These are phyloP conservation scores for Xyrauchen texanus DNA, from an alignment of 2,113 vertebrate species.

Conservation along the genomic window DNA sequence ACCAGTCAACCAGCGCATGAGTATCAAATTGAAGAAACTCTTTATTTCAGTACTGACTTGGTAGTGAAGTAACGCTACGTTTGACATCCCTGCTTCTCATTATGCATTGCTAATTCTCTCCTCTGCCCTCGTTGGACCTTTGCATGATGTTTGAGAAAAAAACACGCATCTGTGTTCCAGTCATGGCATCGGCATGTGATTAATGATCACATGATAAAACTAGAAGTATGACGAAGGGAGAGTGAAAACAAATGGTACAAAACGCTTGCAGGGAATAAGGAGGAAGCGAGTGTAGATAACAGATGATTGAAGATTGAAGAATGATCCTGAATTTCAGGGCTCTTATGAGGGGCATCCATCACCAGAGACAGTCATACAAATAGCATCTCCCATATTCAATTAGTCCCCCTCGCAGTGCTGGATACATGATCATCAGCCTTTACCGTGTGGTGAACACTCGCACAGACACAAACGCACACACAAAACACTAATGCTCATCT, in stretches of 20 bases:
- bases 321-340: conserved; percentile 71
- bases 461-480: background rate
- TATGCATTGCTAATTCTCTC: background rate
- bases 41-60: too few species aligned
- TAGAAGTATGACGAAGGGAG: conserved; percentile 59
- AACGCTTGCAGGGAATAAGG: conserved; percentile 31
- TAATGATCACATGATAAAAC: conserved; percentile 47
- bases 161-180: conserved; percentile 18
- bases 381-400: conserved; percentile 67
- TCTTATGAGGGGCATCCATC: conserved; percentile 80
- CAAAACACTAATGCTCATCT: background rate
- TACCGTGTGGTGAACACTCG: background rate
- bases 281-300: conserved; percentile 62
- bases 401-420: conserved; percentile 58
- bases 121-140: conserved; percentile 30
- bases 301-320: conserved; percentile 69
- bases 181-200: conserved; percentile 44
- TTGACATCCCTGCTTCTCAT: too few species aligned
- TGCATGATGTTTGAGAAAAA: conserved; percentile 31
- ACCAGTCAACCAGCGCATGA: too few species aligned
- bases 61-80: too few species aligned
- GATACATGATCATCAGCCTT: conserved; percentile 39
- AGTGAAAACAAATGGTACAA: conserved; percentile 45
- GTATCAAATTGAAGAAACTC: too few species aligned
- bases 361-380: conserved; percentile 70